Percentiles rank a stretch among this genome's conserved stretches.
Evolutionary conservation across 2,888 invertebrate species (phyloP).

Genomic region (Sturmia bella): DNA sequence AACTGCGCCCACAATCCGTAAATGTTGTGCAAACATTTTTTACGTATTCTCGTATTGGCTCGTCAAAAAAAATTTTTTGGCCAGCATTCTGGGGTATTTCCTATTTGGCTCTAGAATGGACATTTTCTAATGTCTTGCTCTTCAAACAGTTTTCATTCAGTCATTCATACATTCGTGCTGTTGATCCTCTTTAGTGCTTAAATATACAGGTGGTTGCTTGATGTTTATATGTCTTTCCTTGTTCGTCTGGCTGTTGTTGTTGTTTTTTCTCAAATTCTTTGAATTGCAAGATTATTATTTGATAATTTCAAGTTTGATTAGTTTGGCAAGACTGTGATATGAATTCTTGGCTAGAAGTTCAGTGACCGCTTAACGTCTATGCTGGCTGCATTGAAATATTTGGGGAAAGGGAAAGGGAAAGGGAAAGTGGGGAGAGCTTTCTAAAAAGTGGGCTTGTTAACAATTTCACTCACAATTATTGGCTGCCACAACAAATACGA

Average conservation of each 20-base stretch:
- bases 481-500: conserved; percentile 50
- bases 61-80: conserved; percentile 71
- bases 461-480: conserved; percentile 65
- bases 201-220: conserved; percentile 60
- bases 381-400: conserved; percentile 55
- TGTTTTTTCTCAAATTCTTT: not conserved
- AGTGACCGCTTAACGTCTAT: conserved; percentile 40
- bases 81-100: conserved; percentile 72
- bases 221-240: conserved; percentile 56
- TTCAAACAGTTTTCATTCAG: conserved; percentile 22
- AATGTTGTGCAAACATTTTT: conserved; percentile 57
- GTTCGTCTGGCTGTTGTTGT: conserved; percentile 9
- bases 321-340: conserved; percentile 61
- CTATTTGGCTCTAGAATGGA: conserved; percentile 68
- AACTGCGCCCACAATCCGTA: conserved; percentile 66
- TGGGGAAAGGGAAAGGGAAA: too few species aligned
- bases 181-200: conserved; percentile 48
- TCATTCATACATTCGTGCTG: conserved; percentile 10
- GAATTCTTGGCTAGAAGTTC: conserved; percentile 43
- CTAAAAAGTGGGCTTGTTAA: conserved; percentile 64
- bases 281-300: conserved; percentile 58
- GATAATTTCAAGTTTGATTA: conserved; percentile 69
- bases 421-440: not conserved
- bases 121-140: conserved; percentile 39
- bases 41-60: conserved; percentile 76